phyloP scores from a whole-genome alignment of 2,888 invertebrate genomes.

The Morinoia aosen region DNA sequence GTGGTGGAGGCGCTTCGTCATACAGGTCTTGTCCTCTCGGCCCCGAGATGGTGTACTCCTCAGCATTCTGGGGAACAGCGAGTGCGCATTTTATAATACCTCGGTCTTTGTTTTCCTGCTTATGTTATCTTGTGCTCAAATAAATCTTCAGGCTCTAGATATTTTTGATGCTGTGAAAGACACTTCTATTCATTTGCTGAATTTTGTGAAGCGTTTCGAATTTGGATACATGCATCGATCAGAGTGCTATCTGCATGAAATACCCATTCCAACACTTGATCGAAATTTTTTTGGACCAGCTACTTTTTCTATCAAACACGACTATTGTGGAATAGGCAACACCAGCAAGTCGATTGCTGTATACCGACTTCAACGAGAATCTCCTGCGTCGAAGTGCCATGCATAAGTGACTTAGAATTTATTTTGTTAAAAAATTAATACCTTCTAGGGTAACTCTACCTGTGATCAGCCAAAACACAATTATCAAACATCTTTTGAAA shows the following conservation, averaged over 20 bases:
- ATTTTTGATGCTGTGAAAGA: background rate
- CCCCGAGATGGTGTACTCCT: conserved; percentile 45
- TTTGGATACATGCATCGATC: background rate
- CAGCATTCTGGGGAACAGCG: conserved; percentile 19
- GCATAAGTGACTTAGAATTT: too few species aligned
- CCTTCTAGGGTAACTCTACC: too few species aligned
- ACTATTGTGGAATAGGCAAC: background rate
- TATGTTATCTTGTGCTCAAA: background rate
- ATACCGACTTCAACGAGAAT: too few species aligned
- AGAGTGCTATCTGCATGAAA: background rate
- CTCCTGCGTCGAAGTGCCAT: too few species aligned
- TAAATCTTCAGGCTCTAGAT: background rate
- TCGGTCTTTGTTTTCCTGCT: background rate
- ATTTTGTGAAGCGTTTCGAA: background rate
- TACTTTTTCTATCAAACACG: background rate
- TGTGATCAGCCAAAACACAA: too few species aligned
- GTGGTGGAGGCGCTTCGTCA: conserved; percentile 36
- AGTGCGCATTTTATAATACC: background rate
- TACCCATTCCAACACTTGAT: background rate
- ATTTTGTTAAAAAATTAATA: too few species aligned
- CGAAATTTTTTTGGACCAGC: background rate
- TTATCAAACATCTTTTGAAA: too few species aligned
- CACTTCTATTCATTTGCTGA: background rate
- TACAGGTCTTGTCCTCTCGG: conserved; percentile 45
- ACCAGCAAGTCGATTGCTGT: too few species aligned